Conservation (phyloP, 1,140 invertebrate species). For the Laupala kohalensis region DNA sequence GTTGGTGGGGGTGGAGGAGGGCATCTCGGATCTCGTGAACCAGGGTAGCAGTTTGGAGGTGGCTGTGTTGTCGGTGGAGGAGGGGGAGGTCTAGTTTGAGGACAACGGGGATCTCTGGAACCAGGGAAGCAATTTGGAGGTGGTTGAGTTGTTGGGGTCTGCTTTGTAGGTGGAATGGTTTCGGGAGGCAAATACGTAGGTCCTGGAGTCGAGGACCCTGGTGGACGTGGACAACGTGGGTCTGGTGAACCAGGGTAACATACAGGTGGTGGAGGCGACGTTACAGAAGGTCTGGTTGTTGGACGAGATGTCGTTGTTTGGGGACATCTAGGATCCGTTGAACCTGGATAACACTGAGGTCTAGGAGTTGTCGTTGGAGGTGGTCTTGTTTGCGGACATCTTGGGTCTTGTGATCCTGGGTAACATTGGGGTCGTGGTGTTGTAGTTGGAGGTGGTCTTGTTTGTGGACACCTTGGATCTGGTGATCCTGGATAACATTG, state of each 20-base stretch:
- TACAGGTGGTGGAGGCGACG: conserved; percentile 13
- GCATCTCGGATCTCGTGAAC: conserved; percentile 20
- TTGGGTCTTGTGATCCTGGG: conserved; percentile 25
- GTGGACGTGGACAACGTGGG: conserved; percentile 3
- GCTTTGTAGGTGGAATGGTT: conserved; percentile 15
- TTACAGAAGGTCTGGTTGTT: conserved; percentile 7
- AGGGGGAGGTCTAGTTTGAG: conserved; percentile 19
- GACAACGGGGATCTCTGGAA: conserved; percentile 13
- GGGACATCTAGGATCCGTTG: conserved; percentile 27
- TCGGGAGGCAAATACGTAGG: not conserved
- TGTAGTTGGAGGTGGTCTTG: conserved; percentile 16
- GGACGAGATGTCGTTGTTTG: conserved; percentile 16
- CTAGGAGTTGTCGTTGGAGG: conserved; percentile 14
- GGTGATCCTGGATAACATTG: conserved; percentile 26
- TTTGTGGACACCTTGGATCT: conserved; percentile 29
- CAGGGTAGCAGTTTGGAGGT: conserved; percentile 20
- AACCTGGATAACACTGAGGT: conserved; percentile 25
- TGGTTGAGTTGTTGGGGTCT: not conserved
- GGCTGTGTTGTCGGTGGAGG: conserved; percentile 13
- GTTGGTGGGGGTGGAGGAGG: conserved; percentile 11
- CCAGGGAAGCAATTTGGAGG: conserved; percentile 10
- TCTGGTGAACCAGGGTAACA: conserved; percentile 26
- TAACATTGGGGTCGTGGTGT: conserved; percentile 17
- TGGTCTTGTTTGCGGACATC: conserved; percentile 21
- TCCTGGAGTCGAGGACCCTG: not conserved